Evolutionary conservation across 2,888 invertebrate genomes (phyloP), one percentile per base, ranked within the genome.

Genomic region (Eristalis arbustorum): DNA sequence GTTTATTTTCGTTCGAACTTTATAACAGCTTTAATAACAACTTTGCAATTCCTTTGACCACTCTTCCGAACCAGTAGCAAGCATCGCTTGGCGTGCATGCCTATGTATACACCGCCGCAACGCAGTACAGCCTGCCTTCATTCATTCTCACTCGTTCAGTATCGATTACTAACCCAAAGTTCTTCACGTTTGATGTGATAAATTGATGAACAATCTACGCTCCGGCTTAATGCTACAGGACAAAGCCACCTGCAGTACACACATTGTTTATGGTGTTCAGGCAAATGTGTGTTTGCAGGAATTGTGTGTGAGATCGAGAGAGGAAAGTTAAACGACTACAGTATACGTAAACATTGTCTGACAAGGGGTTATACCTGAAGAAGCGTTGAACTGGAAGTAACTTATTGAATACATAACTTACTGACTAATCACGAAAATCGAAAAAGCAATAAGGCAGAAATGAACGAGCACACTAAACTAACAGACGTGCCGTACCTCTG

Each of bases 381-480:
- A 74, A 40, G 18, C 57, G 28, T 40, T 74, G 56, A 66, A 23
- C 13, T 23, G 56, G 59, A 59, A 74, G 25, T 28, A 66, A 14
- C 49, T 64, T 63, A 59, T 28, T 59, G 59, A 25, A 49, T 34
- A 49, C 49, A 68, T 34, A 40, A 34, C 63, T 63, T 31, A 49
- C 31, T 49, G 63, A 73, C 63, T 73, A 42, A 37, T 66, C 74
- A 66, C 64, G 37, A 40, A 18, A 63, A 56, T 49, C 63, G 64
- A 57, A 74, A 37, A 66, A 49, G 49, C 74, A 74, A 74, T 74
- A 73, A 63, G 57, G 74, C 66, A 66, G 57, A 74, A 66, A 57
- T 74, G 56, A 73, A 49, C 49, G 2, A 18, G 49, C 49, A 18
- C 49, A 49, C 18, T 49, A 18, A 18, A 49, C 25, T n/a, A 37